Percentiles rank a stretch among this genome's conserved stretches.
Conservation (phyloP, 2,797 vertebrate species). For the Ibycter americanus region DNA sequence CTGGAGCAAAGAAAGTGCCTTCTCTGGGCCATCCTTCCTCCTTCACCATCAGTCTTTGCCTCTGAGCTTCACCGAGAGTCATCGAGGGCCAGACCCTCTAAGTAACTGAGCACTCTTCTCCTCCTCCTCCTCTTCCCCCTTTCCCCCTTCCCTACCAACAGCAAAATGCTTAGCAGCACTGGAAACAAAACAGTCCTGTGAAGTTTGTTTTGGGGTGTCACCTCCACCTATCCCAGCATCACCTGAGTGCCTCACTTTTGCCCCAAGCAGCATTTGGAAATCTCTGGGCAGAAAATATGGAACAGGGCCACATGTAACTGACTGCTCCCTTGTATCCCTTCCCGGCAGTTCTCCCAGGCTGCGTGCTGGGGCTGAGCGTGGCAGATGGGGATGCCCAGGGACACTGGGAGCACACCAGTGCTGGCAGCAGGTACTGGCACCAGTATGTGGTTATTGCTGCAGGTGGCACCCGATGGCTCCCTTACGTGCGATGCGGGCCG, state of each 20-base stretch:
- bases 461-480: background rate
- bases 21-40: background rate
- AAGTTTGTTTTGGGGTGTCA: background rate
- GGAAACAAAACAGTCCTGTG: background rate
- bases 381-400: fast-evolving
- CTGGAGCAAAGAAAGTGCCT: background rate
- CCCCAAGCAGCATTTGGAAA: background rate
- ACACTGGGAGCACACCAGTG: background rate
- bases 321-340: background rate
- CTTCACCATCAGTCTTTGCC: background rate
- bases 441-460: fast-evolving
- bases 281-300: background rate
- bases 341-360: fast-evolving
- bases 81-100: background rate
- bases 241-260: background rate
- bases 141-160: background rate
- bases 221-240: background rate
- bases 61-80: background rate
- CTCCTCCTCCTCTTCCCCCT: background rate
- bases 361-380: fast-evolving
- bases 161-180: background rate
- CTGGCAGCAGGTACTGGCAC: background rate
- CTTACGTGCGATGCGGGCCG: fast-evolving
- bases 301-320: too few relatives aligned
- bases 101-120: background rate